phyloP scores from a whole-genome alignment of 2,113 vertebrate species.

The Burhinus bistriatus region DNA sequence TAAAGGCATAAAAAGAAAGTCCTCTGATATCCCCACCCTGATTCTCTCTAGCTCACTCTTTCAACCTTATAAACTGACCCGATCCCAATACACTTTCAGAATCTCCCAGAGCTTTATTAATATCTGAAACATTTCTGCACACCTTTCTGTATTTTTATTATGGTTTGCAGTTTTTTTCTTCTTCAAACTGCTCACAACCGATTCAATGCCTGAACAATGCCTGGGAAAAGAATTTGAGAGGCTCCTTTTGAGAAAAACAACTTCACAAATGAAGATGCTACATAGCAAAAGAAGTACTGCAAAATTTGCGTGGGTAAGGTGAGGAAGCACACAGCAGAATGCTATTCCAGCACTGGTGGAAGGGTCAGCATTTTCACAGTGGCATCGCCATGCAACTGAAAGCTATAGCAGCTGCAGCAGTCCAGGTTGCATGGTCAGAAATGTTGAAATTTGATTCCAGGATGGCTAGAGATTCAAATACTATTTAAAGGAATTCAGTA shows the following conservation, averaged over 20 bases:
- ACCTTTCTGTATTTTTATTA: background rate
- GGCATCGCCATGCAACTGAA: background rate
- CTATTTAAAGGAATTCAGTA: background rate
- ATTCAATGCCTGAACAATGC: background rate
- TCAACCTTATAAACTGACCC: background rate
- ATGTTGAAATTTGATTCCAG: background rate
- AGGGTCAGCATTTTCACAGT: background rate
- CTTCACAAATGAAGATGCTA: background rate
- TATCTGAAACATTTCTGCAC: background rate
- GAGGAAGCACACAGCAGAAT: background rate
- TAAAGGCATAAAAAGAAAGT: background rate
- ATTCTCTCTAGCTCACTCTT: background rate
- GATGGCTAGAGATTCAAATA: background rate
- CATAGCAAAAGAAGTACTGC: background rate
- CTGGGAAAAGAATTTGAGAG: background rate
- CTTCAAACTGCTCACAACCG: background rate
- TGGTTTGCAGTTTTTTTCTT: background rate
- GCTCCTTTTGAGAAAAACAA: background rate
- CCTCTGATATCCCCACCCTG: background rate
- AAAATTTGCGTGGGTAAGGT: background rate
- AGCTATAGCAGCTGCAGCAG: background rate
- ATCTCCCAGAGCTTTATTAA: background rate
- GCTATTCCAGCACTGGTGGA: background rate
- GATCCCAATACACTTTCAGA: background rate
- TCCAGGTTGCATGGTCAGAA: background rate